These are phyloP conservation scores for Carassius carassius DNA, from an alignment of 2,113 vertebrate genomes.

Conservation along the genomic window DNA sequence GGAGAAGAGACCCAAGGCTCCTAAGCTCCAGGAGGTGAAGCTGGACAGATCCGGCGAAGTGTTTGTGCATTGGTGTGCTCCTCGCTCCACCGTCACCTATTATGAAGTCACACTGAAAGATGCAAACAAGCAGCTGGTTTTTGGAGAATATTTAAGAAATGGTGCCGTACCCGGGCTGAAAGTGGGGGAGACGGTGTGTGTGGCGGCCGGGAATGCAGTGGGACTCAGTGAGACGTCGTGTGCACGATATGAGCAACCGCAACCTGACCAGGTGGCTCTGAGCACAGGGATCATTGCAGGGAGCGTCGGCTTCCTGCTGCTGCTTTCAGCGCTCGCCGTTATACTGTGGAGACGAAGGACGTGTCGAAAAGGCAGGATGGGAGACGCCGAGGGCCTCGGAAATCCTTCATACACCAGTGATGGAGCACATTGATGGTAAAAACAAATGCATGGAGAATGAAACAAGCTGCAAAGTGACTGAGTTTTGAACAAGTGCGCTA, in stretches of 20 bases:
- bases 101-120: conserved; percentile 69
- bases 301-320: conserved; percentile 61
- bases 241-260: conserved; percentile 45
- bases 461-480: background rate
- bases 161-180: conserved; percentile 61
- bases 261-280: conserved; percentile 7
- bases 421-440: conserved; percentile 49
- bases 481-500: background rate
- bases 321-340: conserved; percentile 58
- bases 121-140: conserved; percentile 25
- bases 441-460: background rate
- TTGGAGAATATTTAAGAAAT: conserved; percentile 41
- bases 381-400: conserved; percentile 63
- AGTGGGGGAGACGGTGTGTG: conserved; percentile 71
- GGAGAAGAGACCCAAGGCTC: conserved; percentile 55
- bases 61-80: conserved; percentile 75
- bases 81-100: conserved; percentile 66
- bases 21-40: conserved; percentile 61
- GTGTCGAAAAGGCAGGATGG: conserved; percentile 55
- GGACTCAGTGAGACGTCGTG: conserved; percentile 73
- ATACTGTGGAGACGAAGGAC: conserved; percentile 57
- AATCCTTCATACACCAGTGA: conserved; percentile 70
- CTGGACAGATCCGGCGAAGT: conserved; percentile 50
- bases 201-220: conserved; percentile 69
- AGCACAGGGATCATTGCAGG: conserved; percentile 62